Conservation (phyloP, 2,797 vertebrate genomes). For the Falco rusticolus region DNA sequence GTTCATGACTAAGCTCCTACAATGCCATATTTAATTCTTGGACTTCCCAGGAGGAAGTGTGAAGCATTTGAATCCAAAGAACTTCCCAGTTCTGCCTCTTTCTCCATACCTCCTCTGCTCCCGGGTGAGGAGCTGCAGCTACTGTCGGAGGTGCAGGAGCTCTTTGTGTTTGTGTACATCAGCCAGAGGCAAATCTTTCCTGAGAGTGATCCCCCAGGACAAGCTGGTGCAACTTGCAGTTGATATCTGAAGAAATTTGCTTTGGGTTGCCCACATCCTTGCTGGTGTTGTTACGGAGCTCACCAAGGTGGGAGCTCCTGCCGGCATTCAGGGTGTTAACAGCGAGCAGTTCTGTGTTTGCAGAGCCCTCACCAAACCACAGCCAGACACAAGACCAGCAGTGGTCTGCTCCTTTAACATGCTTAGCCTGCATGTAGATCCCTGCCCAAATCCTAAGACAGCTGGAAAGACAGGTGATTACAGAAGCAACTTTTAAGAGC, state of each 20-base stretch:
- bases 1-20: not conserved
- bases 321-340: not conserved
- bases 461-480: not conserved
- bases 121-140: not conserved
- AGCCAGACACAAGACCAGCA: not conserved
- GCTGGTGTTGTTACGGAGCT: not conserved
- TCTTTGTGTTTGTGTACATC: not conserved
- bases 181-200: not conserved
- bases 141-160: not conserved
- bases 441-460: not conserved
- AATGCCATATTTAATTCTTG: constrained; percentile 31
- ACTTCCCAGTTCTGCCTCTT: constrained; percentile 26
- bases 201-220: not conserved
- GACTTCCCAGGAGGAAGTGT: constrained; percentile 40
- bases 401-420: not conserved
- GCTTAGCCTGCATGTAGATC: not conserved
- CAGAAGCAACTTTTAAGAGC: not conserved
- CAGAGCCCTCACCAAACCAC: not conserved
- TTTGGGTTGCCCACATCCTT: not conserved
- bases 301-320: not conserved
- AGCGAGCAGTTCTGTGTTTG: not conserved
- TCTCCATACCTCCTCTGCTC: not conserved
- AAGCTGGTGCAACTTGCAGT: not conserved
- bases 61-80: constrained; percentile 36
- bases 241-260: not conserved